These are phyloP conservation scores for Eonycteris spelaea DNA, from an alignment of 2,113 vertebrate species.

Conservation along the genomic window DNA sequence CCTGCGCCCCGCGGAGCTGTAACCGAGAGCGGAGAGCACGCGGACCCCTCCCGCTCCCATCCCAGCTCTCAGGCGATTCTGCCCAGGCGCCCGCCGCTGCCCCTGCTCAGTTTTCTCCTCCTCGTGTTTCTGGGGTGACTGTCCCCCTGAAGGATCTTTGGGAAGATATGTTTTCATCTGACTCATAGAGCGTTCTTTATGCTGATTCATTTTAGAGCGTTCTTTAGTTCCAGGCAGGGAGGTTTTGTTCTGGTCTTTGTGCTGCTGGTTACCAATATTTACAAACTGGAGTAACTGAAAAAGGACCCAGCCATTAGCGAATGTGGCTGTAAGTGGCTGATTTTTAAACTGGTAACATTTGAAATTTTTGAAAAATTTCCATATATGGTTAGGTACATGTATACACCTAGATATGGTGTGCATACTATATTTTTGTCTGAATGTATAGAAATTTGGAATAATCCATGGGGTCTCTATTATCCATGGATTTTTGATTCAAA, in stretches of 20 bases:
- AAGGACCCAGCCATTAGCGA: not conserved
- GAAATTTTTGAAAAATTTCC: not conserved
- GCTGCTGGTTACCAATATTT: not conserved
- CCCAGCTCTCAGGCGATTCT: rapidly evolving
- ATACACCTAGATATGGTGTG: not conserved
- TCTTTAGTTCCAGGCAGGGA: not conserved
- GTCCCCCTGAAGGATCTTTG: not conserved
- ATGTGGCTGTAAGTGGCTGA: not conserved
- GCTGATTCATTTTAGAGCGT: too few relatives aligned
- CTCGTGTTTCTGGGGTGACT: not conserved
- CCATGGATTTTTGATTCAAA: not conserved
- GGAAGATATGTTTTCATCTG: not conserved
- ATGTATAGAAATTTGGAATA: not conserved
- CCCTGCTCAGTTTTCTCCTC: not conserved
- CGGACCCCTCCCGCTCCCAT: rapidly evolving
- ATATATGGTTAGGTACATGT: not conserved
- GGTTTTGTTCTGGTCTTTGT: not conserved
- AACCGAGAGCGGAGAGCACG: too few relatives aligned
- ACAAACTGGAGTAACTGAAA: not conserved
- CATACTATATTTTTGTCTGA: not conserved
- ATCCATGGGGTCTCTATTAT: not conserved
- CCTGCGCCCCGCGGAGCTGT: too few relatives aligned
- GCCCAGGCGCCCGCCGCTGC: not conserved
- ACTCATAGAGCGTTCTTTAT: too few relatives aligned
- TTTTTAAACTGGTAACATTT: not conserved